Percentiles rank a stretch among this genome's conserved stretches.
phyloP scores from a whole-genome alignment of 2,888 invertebrate species.

The Parthenolecanium corni region DNA sequence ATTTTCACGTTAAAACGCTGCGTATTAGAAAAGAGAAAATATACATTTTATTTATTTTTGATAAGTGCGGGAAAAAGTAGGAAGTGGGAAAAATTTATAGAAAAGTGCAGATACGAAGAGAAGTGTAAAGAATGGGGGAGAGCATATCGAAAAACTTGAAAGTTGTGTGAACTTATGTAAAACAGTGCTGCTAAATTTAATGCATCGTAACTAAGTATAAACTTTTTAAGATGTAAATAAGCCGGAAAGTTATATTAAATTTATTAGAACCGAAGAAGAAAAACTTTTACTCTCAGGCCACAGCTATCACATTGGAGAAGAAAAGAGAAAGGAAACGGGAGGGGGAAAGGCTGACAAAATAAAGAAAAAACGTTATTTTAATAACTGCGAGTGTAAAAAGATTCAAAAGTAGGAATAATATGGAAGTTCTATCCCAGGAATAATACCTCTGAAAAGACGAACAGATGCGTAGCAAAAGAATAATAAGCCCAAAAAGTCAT shows the following conservation, averaged over 20 bases:
- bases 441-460: neutral
- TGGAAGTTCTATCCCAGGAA: neutral
- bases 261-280: slow-evolving; percentile 19
- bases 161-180: slow-evolving; percentile 21
- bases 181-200: slow-evolving; percentile 21
- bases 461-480: neutral
- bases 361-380: neutral
- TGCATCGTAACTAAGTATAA: slow-evolving; percentile 22
- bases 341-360: too few relatives aligned
- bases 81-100: neutral
- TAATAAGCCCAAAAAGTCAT: neutral
- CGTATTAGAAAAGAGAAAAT: neutral
- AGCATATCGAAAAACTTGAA: slow-evolving; percentile 3
- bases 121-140: neutral
- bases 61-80: neutral
- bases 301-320: neutral
- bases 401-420: neutral
- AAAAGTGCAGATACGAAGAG: neutral
- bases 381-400: neutral
- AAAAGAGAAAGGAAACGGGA: too few relatives aligned
- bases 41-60: neutral
- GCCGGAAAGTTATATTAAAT: slow-evolving; percentile 24
- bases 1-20: too few relatives aligned
- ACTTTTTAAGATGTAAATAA: slow-evolving; percentile 26
- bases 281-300: slow-evolving; percentile 4